Conservation (phyloP, 92 coral and sea anemone species). For the Virgularia gustaviana region DNA sequence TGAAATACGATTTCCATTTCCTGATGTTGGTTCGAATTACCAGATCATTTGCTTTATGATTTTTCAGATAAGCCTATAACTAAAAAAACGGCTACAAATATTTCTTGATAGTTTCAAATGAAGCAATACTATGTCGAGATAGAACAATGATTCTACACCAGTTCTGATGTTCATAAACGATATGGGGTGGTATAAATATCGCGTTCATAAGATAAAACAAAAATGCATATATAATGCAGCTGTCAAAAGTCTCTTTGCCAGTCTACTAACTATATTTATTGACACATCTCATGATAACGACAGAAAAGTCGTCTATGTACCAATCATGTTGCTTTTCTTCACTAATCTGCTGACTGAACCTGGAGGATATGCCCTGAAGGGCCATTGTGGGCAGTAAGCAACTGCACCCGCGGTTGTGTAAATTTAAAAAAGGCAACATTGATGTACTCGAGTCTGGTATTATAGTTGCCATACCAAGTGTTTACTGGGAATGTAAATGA, state of each 20-base stretch:
- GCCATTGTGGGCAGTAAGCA: neutral
- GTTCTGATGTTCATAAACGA: conserved; percentile 3
- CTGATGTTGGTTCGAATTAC: conserved; percentile 25
- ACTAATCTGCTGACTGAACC: conserved; percentile 1
- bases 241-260: conserved; percentile 3
- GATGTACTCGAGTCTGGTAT: too few relatives aligned
- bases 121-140: conserved; percentile 3
- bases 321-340: conserved; percentile 4
- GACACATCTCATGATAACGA: neutral
- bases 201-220: too few relatives aligned
- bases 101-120: too few relatives aligned
- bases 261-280: conserved; percentile 19
- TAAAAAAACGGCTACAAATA: conserved; percentile 6
- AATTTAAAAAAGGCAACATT: neutral
- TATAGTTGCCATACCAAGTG: too few relatives aligned
- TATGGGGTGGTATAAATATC: conserved; percentile 6
- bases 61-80: conserved; percentile 19
- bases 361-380: conserved; percentile 24
- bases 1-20: conserved; percentile 32
- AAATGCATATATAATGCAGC: neutral
- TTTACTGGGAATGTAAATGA: conserved; percentile 1
- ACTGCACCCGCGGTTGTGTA: neutral
- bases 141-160: conserved; percentile 19
- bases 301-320: neutral
- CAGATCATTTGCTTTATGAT: conserved; percentile 20